Base-by-base conservation (phyloP, 2,888 invertebrate genomes). In the Sesia apiformis region DNA sequence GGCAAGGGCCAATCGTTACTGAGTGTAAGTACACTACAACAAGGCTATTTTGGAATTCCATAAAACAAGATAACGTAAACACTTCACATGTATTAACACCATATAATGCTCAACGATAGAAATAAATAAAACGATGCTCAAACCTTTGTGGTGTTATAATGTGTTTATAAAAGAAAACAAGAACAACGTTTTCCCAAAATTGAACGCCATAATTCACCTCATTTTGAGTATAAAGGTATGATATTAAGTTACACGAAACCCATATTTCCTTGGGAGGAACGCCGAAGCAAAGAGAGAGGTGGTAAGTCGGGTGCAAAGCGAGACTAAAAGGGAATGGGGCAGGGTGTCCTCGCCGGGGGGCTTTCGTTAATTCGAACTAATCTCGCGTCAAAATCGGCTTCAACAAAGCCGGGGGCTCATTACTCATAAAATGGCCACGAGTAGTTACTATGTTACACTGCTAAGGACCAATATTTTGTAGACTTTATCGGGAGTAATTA, bases 1-100 rank as follows among this genome's bases (percentile, higher is more conserved):
- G 70, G 61, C 62, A 62, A 70, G 71, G 70, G 66, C 62, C 62
- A 64, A 59, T 59, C 65, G 61, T 64, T 57, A 50, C 39, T 38
- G 59, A 60, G 66, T 63, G 57, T 64, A 60, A 58, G 53, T 6
- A 40, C 56, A 53, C 51, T 55, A 50, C 50, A 4, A 23, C 23
- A 23, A 23, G 23, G 23, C 23, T 23, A 23, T 23, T 23, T 23
- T 2, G 23, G 23, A 23, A 23, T 23, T 2, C 23, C 23, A 23
- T 23, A 23, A 23, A 23, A 23, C 23, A 23, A 23, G 23, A 23
- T 23, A 23, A 23, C 23, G 23, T 23, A 23, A 23, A 23, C 23
- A 23, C 23, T 23, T 23, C 23, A 23, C 23, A 23, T 23, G 23
- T 23, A 23, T 23, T 23, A 23, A n/a, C 2, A 23, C 23, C 23